A percentile compares a stretch with the other conserved stretches of the same genome.
phyloP scores from a whole-genome alignment of 2,797 vertebrate genomes.

The Trachops cirrhosus region DNA sequence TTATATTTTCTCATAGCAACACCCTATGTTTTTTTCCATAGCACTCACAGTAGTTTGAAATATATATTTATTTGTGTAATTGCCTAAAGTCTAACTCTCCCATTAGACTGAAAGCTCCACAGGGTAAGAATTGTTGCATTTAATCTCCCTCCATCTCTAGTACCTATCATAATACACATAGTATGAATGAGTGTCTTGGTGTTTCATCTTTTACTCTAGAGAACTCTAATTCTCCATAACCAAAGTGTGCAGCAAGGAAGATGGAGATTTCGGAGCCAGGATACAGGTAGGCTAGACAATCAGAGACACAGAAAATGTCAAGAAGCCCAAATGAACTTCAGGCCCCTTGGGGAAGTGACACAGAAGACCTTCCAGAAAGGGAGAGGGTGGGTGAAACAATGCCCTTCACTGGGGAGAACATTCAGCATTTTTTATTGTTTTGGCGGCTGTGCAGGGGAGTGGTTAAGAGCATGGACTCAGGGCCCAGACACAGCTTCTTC shows the following conservation, averaged over 20 bases:
- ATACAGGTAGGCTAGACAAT: not conserved
- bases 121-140: not conserved
- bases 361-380: not conserved
- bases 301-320: not conserved
- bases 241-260: not conserved
- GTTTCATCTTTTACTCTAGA: not conserved
- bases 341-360: not conserved
- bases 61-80: not conserved
- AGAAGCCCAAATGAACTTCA: not conserved
- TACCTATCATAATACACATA: not conserved
- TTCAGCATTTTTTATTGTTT: not conserved
- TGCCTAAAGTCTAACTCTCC: not conserved
- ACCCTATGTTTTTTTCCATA: not conserved
- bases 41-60: not conserved
- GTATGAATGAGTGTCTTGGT: not conserved
- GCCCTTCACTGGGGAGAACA: not conserved
- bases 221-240: not conserved
- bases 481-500: not conserved
- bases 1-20: not conserved
- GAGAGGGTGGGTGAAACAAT: not conserved
- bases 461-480: not conserved
- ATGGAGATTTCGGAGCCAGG: not conserved
- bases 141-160: not conserved
- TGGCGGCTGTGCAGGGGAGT: not conserved
- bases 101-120: not conserved